phyloP scores from a whole-genome alignment of 2,797 vertebrate species.

The Saguinus oedipus region DNA sequence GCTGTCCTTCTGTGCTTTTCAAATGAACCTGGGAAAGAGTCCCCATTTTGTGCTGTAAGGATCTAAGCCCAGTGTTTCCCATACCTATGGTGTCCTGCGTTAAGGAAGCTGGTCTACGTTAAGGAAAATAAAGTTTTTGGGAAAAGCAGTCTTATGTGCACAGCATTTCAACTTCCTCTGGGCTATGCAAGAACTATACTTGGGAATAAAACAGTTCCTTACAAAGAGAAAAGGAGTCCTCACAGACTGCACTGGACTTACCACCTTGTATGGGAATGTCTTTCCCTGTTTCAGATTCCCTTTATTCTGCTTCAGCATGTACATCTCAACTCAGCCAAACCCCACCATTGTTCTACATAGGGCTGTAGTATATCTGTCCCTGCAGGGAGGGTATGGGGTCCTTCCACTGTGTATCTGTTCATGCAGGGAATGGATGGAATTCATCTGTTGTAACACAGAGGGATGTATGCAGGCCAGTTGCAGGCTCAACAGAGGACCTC shows the following conservation, averaged over 20 bases:
- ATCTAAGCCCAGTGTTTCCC: background rate
- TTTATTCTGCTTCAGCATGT: background rate
- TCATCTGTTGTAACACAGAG: background rate
- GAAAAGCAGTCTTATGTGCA: background rate
- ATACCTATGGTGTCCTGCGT: background rate
- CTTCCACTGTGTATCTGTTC: background rate
- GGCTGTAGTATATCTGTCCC: background rate
- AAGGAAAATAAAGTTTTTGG: background rate
- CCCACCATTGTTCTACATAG: background rate
- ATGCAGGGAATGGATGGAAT: accelerated
- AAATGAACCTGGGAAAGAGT: background rate
- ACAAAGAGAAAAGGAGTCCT: background rate
- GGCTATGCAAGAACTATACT: no score
- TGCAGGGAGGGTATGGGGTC: no score
- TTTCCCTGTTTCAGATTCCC: background rate
- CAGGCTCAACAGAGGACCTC: background rate
- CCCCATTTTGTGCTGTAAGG: background rate
- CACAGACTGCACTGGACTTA: background rate
- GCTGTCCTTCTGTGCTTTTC: background rate
- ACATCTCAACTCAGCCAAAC: background rate
- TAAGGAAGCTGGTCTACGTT: background rate
- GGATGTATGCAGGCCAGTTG: background rate
- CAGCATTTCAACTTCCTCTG: background rate
- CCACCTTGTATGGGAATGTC: background rate
- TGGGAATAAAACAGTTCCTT: background rate